Base-by-base conservation (phyloP, 2,888 invertebrate genomes). In the Caenorhabditis japonica region DNA sequence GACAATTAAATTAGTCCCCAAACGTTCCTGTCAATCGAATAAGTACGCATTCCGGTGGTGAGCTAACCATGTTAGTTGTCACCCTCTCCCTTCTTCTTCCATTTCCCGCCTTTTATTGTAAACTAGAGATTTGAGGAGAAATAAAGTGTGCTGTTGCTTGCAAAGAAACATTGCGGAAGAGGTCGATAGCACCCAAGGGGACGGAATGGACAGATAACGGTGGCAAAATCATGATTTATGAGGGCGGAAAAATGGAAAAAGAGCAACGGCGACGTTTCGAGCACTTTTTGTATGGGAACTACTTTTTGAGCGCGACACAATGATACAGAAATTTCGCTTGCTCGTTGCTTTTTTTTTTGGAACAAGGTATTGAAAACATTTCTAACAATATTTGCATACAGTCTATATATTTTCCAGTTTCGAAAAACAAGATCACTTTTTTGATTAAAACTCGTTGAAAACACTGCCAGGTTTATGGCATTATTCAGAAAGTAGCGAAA, bases 171-270 rank as follows among this genome's bases (percentile, higher is more conserved):
- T 23, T 23, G 27, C 41, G 39, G 43, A 27, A 47, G 55, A 62
- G 62, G 62, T 55, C 53, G 53, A 59, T 44, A 59, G 39, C 46
- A 46, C 68, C 53, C 59, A n/a, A 17, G 23, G 59, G 68, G 59
- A 59, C 58, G 17, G 30, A 43, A 43, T 41, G 59, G 58, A 23
- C 47, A 68, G 36, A 59, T 5, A 7, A 30, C 10, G 41, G 47
- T 53, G 53, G 60, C 69, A 64, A 69, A 60, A 69, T 69, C 60
- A 69, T 69, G 69, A 69, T 69, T 69, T 69, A 60, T 69, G 69
- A 49, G 60, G 34, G 60, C 38, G 12, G 19, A 33, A 55, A 36
- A 25, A 59, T 15, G 25, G 43, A 56, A 55, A 39, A 41, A 38
- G 41, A 41, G 39, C 55, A 30, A 34, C 47, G 15, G 36, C 1